phyloP scores from a whole-genome alignment of 2,113 vertebrate species.

The Vicugna pacos region DNA sequence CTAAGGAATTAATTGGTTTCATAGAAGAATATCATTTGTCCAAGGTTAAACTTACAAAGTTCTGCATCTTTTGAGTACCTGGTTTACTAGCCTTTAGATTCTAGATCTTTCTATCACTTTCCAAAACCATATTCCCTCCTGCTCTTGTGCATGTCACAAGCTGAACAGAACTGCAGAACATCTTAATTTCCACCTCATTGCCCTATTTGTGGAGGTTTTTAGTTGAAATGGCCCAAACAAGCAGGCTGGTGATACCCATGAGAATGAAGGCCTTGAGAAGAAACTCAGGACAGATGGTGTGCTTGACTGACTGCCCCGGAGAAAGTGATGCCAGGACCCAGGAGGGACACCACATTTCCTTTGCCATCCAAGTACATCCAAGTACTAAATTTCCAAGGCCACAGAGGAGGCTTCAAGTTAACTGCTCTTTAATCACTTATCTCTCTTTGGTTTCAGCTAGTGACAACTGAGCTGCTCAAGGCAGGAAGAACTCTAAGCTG shows the following conservation, averaged over 20 bases:
- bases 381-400: background rate
- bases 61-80: background rate
- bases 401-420: background rate
- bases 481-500: slow-evolving; percentile 83
- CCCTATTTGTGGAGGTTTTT: background rate
- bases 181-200: background rate
- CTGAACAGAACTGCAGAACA: background rate
- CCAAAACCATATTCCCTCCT: background rate
- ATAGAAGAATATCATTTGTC: background rate
- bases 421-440: slow-evolving; percentile 57
- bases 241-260: background rate
- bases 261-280: background rate
- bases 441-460: slow-evolving; percentile 86
- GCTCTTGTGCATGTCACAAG: background rate
- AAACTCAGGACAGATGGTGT: background rate
- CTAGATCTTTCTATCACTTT: background rate
- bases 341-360: background rate
- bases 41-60: slow-evolving; percentile 4
- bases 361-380: background rate
- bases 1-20: background rate
- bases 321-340: background rate
- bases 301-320: background rate
- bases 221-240: background rate
- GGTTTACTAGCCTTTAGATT: background rate
- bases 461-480: slow-evolving; percentile 81